Evolutionary conservation across 1,140 invertebrate species (phyloP), one percentile per base, ranked within the genome.

Genomic region (Teleogryllus occipitalis): DNA sequence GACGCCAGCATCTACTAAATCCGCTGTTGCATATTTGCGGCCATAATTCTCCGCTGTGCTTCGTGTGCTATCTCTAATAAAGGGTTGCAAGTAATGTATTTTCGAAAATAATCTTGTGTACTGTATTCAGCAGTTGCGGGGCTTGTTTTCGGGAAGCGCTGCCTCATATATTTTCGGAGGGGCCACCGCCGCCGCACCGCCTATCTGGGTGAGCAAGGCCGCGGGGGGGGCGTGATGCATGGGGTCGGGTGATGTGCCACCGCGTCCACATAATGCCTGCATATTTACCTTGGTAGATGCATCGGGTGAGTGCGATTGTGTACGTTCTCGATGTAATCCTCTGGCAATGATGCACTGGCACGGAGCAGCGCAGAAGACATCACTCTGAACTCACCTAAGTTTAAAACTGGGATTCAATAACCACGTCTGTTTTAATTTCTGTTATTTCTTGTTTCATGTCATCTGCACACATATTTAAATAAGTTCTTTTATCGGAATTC

Each of bases 31-130:
- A 7, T 65, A 65, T 65, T 65, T 65, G 54, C 54, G 10, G 2
- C 54, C 54, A 65, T 65, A 65, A 65, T 18, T 65, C 54, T 14
- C 54, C 10, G 54, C 54, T 1, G 18, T 18, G 54, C 10, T 65
- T 18, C 54, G 54, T 65, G 54, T 65, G 18, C 54, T 65, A 65
- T 65, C 54, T 65, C 54, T 18, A 65, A 10, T 14, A 18, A 65
- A 65, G 54, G 54, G 54, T 65, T 5, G 54, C 10, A 65, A 65
- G 54, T 65, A 65, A 65, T 65, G 54, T 65, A 18, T 65, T 65
- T 65, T 65, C 54, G 54, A 65, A 65, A 65, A 65, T 65, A 65
- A 65, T 65, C 54, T 65, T 65, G 54, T 65, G 54, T 65, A 65
- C 54, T 65, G 54, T 65, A 65, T 65, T 65, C 54, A 65, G 10